These are phyloP conservation scores for Aricia agestis DNA, from an alignment of 1,140 invertebrate species.

Conservation along the genomic window DNA sequence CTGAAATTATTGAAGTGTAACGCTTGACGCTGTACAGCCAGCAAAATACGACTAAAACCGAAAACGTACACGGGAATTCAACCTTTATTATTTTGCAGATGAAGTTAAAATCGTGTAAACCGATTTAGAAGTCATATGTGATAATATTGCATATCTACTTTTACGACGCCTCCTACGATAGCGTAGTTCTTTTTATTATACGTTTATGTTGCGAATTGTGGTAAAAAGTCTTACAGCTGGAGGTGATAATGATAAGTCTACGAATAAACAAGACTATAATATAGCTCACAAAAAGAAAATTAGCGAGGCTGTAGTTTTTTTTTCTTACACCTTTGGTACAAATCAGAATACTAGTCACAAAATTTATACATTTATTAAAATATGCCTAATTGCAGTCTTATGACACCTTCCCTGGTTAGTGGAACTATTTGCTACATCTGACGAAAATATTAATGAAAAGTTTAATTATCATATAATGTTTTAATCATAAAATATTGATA, in stretches of 20 bases:
- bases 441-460: too few species aligned
- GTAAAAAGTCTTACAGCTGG: conserved; percentile 46
- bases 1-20: conserved; percentile 58
- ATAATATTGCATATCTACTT: conserved; percentile 56
- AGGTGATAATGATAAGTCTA: conserved; percentile 35
- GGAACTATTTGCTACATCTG: too few species aligned
- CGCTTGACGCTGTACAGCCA: conserved; percentile 35
- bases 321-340: too few species aligned
- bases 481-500: too few species aligned
- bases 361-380: too few species aligned
- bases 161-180: conserved; percentile 49
- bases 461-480: too few species aligned
- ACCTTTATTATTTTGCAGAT: not conserved
- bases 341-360: too few species aligned
- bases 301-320: too few species aligned
- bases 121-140: conserved; percentile 14
- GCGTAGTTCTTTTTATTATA: conserved; percentile 34
- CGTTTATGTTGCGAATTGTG: conserved; percentile 58
- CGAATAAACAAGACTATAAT: too few species aligned
- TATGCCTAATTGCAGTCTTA: too few species aligned
- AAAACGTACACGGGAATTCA: not conserved
- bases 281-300: too few species aligned
- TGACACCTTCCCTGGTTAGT: too few species aligned
- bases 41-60: not conserved
- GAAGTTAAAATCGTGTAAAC: not conserved